Evolutionary conservation across 2,797 vertebrate species (phyloP).

Genomic region (Hafferia zeledoni): DNA sequence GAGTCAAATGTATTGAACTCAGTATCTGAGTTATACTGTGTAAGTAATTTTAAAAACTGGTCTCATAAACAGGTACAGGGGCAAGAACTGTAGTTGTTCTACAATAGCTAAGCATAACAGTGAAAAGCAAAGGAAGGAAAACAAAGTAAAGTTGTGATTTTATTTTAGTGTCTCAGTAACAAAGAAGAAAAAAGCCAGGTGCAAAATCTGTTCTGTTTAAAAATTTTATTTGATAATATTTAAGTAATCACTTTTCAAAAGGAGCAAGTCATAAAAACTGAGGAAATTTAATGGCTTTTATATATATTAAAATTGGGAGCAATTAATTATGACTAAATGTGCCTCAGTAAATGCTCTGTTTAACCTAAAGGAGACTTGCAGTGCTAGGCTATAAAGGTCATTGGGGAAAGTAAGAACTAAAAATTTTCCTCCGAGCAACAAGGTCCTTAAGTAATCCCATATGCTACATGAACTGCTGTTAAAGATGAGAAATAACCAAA

Average conservation of each 20-base stretch:
- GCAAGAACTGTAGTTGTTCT: not conserved
- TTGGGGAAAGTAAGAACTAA: conserved; percentile 20
- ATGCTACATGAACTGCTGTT: not conserved
- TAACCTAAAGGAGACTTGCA: not conserved
- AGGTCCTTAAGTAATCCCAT: conserved; percentile 36
- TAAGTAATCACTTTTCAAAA: conserved; percentile 12
- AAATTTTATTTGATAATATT: conserved; percentile 25
- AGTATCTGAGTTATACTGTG: not conserved
- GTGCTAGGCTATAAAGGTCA: not conserved
- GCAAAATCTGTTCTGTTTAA: conserved; percentile 11
- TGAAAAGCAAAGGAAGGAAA: not conserved
- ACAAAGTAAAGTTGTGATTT: not conserved
- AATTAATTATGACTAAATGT: conserved; percentile 42
- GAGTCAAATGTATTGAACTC: not conserved
- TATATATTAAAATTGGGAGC: not conserved
- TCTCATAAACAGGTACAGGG: not conserved
- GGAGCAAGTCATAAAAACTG: not conserved
- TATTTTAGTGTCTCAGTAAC: not conserved
- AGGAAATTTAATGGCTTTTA: conserved; percentile 37
- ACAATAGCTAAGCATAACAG: not conserved
- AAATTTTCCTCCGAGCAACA: conserved; percentile 9
- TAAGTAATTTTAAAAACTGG: not conserved
- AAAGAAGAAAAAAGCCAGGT: not conserved
- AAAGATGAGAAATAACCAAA: conserved; percentile 42
- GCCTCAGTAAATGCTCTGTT: not conserved